Conservation (phyloP, 2,113 vertebrate species). For the Anser brachyrhynchus region DNA sequence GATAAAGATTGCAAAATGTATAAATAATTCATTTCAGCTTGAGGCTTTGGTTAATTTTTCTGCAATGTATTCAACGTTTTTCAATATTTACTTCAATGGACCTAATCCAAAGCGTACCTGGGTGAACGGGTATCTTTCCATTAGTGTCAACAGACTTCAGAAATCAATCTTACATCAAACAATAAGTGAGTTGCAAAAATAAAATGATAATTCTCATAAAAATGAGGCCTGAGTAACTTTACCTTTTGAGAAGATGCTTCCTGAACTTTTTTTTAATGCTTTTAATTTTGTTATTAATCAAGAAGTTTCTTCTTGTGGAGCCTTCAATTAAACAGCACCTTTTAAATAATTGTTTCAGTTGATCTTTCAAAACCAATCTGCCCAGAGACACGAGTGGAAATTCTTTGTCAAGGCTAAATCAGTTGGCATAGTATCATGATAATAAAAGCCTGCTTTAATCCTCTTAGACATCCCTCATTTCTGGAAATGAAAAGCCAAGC, state of each 20-base stretch:
- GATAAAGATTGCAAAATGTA: slow-evolving; percentile 18
- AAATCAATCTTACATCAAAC: background rate
- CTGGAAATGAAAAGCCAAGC: background rate
- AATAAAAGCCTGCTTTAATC: background rate
- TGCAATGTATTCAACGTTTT: slow-evolving; percentile 1
- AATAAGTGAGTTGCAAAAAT: background rate
- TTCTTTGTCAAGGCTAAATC: background rate
- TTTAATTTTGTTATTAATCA: background rate
- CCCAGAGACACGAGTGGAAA: background rate
- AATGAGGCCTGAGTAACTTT: background rate
- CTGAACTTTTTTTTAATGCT: background rate
- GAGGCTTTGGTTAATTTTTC: slow-evolving; percentile 25
- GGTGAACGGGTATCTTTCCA: slow-evolving; percentile 21
- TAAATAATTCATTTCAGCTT: slow-evolving; percentile 3
- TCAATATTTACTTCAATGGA: slow-evolving; percentile 33
- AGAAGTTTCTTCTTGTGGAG: background rate
- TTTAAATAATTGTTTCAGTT: background rate
- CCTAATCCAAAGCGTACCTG: slow-evolving; percentile 17
- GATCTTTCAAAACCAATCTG: background rate
- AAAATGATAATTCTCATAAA: background rate
- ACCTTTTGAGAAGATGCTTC: background rate
- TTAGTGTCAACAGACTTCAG: background rate
- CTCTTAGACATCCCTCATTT: background rate
- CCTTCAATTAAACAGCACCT: background rate
- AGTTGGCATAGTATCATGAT: background rate